A percentile compares a stretch with the other conserved stretches of the same genome.
These are phyloP conservation scores for Cetonia aurata DNA, from an alignment of 2,888 invertebrate species.

Conservation along the genomic window DNA sequence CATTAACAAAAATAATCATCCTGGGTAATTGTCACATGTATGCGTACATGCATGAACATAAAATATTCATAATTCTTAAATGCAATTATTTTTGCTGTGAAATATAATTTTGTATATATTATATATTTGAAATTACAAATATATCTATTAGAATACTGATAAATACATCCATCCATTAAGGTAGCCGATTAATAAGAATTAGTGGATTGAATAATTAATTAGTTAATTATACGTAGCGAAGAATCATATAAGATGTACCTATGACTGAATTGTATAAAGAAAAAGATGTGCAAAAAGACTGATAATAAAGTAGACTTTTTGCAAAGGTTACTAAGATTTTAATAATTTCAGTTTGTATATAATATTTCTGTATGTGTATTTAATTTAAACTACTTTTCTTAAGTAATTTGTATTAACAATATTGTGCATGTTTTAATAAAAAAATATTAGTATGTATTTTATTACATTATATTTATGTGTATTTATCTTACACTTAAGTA, in stretches of 20 bases:
- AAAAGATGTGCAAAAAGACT: constrained; percentile 54
- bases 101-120: constrained; percentile 25
- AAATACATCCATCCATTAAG: constrained; percentile 45
- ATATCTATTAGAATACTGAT: constrained; percentile 1
- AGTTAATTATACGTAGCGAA: constrained; percentile 31
- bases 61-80: not conserved
- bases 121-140: constrained; percentile 9
- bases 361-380: constrained; percentile 25
- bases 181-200: constrained; percentile 41
- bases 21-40: not conserved
- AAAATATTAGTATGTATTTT: constrained; percentile 55
- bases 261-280: constrained; percentile 49
- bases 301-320: constrained; percentile 52
- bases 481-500: constrained; percentile 54
- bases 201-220: constrained; percentile 3
- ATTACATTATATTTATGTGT: constrained; percentile 56
- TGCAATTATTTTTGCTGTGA: constrained; percentile 16
- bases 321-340: constrained; percentile 43
- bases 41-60: not conserved
- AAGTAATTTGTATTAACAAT: constrained; percentile 32
- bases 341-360: constrained; percentile 40
- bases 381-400: constrained; percentile 36
- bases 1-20: not conserved
- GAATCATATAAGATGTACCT: constrained; percentile 47
- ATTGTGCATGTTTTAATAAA: constrained; percentile 51